A percentile compares a stretch with the other conserved stretches of the same genome.
phyloP scores from a whole-genome alignment of 2,888 invertebrate species.

The Sphecodes monilicornis region DNA sequence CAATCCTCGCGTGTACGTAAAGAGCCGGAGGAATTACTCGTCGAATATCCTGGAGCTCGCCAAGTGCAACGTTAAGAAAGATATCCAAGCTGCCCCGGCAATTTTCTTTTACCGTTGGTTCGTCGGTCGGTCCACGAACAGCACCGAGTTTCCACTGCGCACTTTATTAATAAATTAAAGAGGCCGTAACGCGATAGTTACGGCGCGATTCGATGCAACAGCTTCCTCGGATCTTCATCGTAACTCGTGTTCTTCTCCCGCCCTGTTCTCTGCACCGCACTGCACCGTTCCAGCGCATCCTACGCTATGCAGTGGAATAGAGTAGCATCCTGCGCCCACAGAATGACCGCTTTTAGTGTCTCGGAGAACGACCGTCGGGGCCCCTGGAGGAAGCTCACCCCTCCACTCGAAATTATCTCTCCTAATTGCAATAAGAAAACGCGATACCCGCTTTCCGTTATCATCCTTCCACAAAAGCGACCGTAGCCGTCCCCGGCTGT shows the following conservation, averaged over 20 bases:
- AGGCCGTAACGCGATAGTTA: constrained; percentile 43
- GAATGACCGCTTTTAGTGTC: constrained; percentile 48
- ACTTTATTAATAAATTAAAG: constrained; percentile 60
- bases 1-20: constrained; percentile 41
- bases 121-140: constrained; percentile 5
- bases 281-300: background rate
- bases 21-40: constrained; percentile 23
- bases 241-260: constrained; percentile 21
- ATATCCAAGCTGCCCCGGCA: constrained; percentile 24
- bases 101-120: constrained; percentile 44
- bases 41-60: constrained; percentile 24
- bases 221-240: constrained; percentile 25
- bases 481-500: background rate
- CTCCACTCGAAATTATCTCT: constrained; percentile 55
- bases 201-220: constrained; percentile 44
- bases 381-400: constrained; percentile 29
- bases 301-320: constrained; percentile 14
- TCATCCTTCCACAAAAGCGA: constrained; percentile 43
- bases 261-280: background rate
- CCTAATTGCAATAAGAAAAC: constrained; percentile 65
- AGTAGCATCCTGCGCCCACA: constrained; percentile 30
- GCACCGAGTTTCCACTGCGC: constrained; percentile 22
- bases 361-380: constrained; percentile 34
- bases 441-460: constrained; percentile 48
- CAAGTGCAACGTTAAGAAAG: constrained; percentile 42